A percentile compares a stretch with the other conserved stretches of the same genome.
Evolutionary conservation across 1,140 invertebrate genomes (phyloP).

Genomic region (Notospermus geniculatus): DNA sequence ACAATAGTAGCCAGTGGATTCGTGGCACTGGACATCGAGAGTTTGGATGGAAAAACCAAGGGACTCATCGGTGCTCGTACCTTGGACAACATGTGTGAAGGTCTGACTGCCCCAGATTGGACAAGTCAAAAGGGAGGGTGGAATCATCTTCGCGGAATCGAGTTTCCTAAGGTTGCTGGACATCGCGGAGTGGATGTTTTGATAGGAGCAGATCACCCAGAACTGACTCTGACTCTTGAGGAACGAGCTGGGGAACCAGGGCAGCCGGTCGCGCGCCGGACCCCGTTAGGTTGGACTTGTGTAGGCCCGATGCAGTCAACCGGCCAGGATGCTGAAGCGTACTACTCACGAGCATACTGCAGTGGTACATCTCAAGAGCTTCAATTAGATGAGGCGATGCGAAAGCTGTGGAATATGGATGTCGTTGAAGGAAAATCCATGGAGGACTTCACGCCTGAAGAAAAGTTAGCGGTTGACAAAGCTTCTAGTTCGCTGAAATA

Average conservation of each 20-base stretch:
- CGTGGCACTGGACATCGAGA: not conserved
- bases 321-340: not conserved
- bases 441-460: not conserved
- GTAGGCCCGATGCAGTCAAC: not conserved
- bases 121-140: not conserved
- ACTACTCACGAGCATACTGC: not conserved
- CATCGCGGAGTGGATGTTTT: not conserved
- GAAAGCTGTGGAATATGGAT: not conserved
- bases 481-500: not conserved
- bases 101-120: not conserved
- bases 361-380: not conserved
- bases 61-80: not conserved
- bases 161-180: conserved; percentile 1
- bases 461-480: not conserved
- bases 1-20: not conserved
- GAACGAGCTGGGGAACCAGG: not conserved
- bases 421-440: not conserved
- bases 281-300: conserved; percentile 4
- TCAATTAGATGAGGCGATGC: not conserved
- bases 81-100: not conserved
- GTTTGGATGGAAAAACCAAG: conserved; percentile 5
- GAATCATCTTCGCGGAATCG: not conserved
- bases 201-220: not conserved
- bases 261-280: not conserved
- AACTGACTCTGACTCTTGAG: not conserved